Percentiles rank a stretch among this genome's conserved stretches.
phyloP scores from a whole-genome alignment of 2,797 vertebrate genomes.

The Tauraco hartlaubi region DNA sequence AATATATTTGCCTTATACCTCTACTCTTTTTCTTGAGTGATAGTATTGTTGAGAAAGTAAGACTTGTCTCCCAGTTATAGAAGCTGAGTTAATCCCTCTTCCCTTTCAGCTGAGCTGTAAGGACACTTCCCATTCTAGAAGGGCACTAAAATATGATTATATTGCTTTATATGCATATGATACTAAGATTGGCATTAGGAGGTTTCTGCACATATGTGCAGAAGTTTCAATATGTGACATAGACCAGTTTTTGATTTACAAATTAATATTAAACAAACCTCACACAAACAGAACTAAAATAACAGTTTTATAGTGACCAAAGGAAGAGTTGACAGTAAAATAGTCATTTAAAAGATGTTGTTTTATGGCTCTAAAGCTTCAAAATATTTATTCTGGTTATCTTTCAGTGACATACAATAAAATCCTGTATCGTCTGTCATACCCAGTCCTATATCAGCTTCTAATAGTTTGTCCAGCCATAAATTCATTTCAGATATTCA shows the following conservation, averaged over 20 bases:
- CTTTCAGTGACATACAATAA: neutral
- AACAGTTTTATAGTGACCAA: neutral
- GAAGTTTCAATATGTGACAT: neutral
- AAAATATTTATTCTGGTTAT: neutral
- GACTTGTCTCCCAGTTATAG: neutral
- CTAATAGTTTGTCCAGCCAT: neutral
- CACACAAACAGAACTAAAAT: neutral
- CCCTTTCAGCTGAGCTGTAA: neutral
- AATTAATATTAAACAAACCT: neutral
- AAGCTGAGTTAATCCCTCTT: neutral
- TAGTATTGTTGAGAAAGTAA: neutral
- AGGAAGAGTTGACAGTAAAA: neutral
- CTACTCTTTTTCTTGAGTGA: neutral
- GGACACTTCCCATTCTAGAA: neutral
- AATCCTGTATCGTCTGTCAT: neutral
- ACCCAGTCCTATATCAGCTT: neutral
- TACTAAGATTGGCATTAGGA: neutral
- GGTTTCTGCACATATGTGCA: neutral
- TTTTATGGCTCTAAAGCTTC: neutral
- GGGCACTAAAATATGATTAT: neutral
- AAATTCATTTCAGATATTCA: neutral
- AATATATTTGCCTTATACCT: neutral
- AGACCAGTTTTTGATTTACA: fast-evolving
- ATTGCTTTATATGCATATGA: neutral
- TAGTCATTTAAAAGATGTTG: neutral